Percentiles rank a stretch among this genome's conserved stretches.
Evolutionary conservation across 2,113 vertebrate species (phyloP).

Genomic region (Megalops atlanticus): DNA sequence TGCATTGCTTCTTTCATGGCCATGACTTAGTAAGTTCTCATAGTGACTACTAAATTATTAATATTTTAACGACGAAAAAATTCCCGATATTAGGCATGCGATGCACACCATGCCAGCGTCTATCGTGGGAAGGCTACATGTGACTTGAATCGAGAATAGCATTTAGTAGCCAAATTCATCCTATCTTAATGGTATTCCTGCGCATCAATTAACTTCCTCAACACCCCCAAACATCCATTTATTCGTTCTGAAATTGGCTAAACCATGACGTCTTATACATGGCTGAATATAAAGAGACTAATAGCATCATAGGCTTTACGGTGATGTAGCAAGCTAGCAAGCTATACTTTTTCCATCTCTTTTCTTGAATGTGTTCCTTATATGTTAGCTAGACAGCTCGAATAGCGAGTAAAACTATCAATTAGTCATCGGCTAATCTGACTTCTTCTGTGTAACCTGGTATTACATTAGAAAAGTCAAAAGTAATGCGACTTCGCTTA

Average conservation of each 20-base stretch:
- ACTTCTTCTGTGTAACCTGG: too few species aligned
- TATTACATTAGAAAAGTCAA: neutral
- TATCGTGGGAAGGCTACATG: too few species aligned
- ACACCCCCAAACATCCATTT: neutral
- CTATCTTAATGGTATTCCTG: too few species aligned
- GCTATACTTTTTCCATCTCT: neutral
- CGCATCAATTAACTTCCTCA: neutral
- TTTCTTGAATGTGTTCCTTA: neutral
- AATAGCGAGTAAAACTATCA: too few species aligned
- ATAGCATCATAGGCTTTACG: too few species aligned
- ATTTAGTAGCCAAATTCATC: too few species aligned
- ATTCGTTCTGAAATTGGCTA: neutral
- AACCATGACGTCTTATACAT: neutral
- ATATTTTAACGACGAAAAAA: neutral
- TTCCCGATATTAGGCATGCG: neutral
- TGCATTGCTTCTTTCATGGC: neutral
- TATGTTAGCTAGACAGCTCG: too few species aligned
- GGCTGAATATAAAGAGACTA: too few species aligned
- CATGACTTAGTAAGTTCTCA: neutral
- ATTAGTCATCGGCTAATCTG: too few species aligned
- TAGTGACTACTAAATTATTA: neutral
- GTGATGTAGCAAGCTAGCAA: neutral
- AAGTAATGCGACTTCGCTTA: neutral
- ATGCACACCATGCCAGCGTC: neutral
- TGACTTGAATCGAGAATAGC: constrained; percentile 6